Evolutionary conservation across 2,113 vertebrate genomes (phyloP).

Genomic region (Takifugu bimaculatus): DNA sequence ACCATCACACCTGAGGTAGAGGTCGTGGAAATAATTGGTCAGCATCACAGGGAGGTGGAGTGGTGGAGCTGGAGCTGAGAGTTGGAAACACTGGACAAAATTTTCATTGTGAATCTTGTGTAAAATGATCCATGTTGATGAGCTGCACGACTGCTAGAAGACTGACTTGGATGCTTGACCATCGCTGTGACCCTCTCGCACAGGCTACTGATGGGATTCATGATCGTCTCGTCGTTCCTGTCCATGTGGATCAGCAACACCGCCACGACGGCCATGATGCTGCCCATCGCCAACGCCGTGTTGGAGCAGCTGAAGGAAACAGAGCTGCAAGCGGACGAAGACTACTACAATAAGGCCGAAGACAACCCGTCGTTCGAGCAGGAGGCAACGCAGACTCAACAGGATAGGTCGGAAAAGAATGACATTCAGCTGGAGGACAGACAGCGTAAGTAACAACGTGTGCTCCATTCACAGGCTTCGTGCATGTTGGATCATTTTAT

Average conservation of each 20-base stretch:
- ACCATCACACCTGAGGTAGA: too few relatives aligned
- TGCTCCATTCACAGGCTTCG: too few relatives aligned
- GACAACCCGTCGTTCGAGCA: constrained; percentile 66
- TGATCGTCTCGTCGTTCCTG: constrained; percentile 86
- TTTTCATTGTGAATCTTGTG: too few relatives aligned
- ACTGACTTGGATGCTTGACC: too few relatives aligned
- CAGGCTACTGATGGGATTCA: constrained; percentile 92
- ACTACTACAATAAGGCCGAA: constrained; percentile 33
- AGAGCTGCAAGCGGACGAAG: constrained; percentile 42
- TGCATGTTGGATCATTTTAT: background rate
- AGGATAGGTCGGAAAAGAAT: constrained; percentile 7
- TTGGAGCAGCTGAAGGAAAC: constrained; percentile 81
- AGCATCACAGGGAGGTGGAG: too few relatives aligned
- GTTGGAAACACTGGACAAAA: too few relatives aligned
- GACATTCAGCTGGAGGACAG: constrained; percentile 7
- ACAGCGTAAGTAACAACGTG: constrained; percentile 24
- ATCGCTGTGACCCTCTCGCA: constrained; percentile 12
- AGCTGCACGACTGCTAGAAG: too few relatives aligned
- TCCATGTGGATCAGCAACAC: constrained; percentile 99
- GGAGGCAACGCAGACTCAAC: constrained; percentile 6
- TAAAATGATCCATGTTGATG: too few relatives aligned
- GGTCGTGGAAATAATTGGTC: too few relatives aligned
- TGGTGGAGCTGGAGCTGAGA: too few relatives aligned
- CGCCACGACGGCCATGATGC: constrained; percentile 93
- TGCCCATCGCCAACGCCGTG: constrained; percentile 86